phyloP scores from a whole-genome alignment of 2,888 invertebrate genomes.

The Odontothrips loti region DNA sequence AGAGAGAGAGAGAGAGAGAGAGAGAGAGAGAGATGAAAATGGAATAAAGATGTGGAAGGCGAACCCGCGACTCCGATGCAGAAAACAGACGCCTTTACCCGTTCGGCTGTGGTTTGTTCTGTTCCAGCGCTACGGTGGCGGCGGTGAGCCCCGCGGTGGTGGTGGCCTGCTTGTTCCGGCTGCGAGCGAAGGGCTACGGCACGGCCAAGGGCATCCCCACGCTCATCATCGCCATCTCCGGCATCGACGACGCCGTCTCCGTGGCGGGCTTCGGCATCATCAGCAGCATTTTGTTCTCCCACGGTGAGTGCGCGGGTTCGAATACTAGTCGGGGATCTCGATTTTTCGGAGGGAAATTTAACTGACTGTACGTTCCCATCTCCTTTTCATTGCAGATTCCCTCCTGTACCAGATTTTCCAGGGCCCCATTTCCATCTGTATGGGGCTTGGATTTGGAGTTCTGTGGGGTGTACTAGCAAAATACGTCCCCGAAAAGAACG shows the following conservation, averaged over 20 bases:
- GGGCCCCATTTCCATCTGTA: slow-evolving; percentile 74
- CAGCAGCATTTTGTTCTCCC: slow-evolving; percentile 80
- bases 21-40: no score
- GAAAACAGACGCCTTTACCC: no score
- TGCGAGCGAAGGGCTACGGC: slow-evolving; percentile 83
- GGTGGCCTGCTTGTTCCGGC: slow-evolving; percentile 83
- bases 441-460: slow-evolving; percentile 76
- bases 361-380: no score
- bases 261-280: slow-evolving; percentile 91
- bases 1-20: no score
- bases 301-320: slow-evolving; percentile 51
- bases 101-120: neutral
- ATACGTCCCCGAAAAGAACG: slow-evolving; percentile 77
- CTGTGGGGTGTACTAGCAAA: slow-evolving; percentile 75
- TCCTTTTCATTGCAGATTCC: slow-evolving; percentile 39
- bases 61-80: no score
- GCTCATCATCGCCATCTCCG: slow-evolving; percentile 88
- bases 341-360: no score
- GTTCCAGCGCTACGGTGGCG: slow-evolving; percentile 65
- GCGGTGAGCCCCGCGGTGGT: slow-evolving; percentile 98
- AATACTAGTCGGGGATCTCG: no score
- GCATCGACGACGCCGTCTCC: slow-evolving; percentile 91
- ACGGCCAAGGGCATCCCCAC: slow-evolving; percentile 94
- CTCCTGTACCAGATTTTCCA: slow-evolving; percentile 45
- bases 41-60: no score